A percentile compares a stretch with the other conserved stretches of the same genome.
These are phyloP conservation scores for Phenganax marumi DNA, from an alignment of 92 coral and sea anemone species.

Conservation along the genomic window DNA sequence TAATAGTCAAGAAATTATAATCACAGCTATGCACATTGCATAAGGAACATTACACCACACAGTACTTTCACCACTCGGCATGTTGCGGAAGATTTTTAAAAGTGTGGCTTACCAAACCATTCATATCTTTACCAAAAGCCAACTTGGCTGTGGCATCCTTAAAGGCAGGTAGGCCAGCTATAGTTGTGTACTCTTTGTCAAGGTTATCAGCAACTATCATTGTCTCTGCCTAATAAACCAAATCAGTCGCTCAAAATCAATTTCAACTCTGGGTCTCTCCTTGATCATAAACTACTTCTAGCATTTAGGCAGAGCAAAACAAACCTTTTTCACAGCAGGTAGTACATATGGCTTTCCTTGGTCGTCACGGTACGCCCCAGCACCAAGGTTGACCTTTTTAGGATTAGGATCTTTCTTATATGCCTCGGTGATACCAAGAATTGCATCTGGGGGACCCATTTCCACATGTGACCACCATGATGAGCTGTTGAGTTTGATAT, in stretches of 20 bases:
- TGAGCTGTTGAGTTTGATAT: background rate
- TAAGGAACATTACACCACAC: too few relatives aligned
- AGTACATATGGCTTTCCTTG: constrained; percentile 93
- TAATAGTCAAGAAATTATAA: constrained; percentile 8
- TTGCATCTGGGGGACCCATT: constrained; percentile 98
- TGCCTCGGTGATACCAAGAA: constrained; percentile 96
- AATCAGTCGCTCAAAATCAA: background rate
- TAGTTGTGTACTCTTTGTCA: constrained; percentile 96
- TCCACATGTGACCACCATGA: constrained; percentile 97
- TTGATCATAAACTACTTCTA: background rate
- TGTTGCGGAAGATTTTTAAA: background rate
- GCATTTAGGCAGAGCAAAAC: background rate
- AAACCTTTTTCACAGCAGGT: constrained; percentile 87
- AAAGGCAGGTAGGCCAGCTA: constrained; percentile 82
- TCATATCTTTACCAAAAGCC: constrained; percentile 91
- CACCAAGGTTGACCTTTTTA: constrained; percentile 92
- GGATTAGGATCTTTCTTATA: constrained; percentile 87
- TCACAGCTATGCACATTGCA: too few relatives aligned
- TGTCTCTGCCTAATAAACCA: constrained; percentile 75
- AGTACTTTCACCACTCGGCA: too few relatives aligned
- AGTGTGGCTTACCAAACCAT: constrained; percentile 66
- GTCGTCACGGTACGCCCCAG: constrained; percentile 96
- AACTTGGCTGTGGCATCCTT: constrained; percentile 75
- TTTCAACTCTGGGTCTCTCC: background rate
- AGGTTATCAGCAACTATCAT: constrained; percentile 70